Conservation (phyloP, 1,140 invertebrate genomes). For the Pogonus chalceus region DNA sequence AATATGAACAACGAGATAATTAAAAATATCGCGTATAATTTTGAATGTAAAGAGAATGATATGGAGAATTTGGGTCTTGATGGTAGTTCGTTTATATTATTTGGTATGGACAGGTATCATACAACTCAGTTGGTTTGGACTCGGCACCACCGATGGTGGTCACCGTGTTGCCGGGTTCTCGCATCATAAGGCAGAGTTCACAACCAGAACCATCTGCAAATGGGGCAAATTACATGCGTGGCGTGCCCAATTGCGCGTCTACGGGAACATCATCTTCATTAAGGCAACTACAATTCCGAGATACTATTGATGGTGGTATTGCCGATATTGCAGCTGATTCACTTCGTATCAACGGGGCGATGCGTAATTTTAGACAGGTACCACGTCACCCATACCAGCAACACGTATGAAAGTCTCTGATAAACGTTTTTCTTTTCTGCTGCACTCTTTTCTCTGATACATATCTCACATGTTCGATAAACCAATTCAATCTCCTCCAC, state of each 20-base stretch:
- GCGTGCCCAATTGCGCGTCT: slow-evolving; percentile 35
- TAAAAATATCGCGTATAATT: too few relatives aligned
- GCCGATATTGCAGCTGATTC: slow-evolving; percentile 97
- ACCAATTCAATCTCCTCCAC: too few relatives aligned
- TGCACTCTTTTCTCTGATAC: too few relatives aligned
- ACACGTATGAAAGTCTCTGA: too few relatives aligned
- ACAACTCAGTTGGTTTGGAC: slow-evolving; percentile 50
- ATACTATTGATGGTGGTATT: slow-evolving; percentile 72
- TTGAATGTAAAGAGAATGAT: too few relatives aligned
- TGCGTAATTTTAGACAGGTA: slow-evolving; percentile 94
- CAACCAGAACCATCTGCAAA: slow-evolving; percentile 69
- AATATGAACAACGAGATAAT: too few relatives aligned
- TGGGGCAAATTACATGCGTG: slow-evolving; percentile 48
- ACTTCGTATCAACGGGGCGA: slow-evolving; percentile 89
- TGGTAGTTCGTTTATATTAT: background rate
- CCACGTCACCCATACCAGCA: slow-evolving; percentile 13
- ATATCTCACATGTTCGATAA: too few relatives aligned
- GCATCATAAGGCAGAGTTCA: slow-evolving; percentile 82
- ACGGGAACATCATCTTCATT: slow-evolving; percentile 61
- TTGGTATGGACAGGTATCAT: slow-evolving; percentile 29
- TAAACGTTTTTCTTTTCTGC: too few relatives aligned
- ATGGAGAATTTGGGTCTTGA: too few relatives aligned
- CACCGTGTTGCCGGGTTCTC: slow-evolving; percentile 53
- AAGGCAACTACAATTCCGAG: slow-evolving; percentile 56
- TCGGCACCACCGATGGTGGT: slow-evolving; percentile 58